Base-by-base conservation (phyloP, 1,140 invertebrate genomes). In the Paraescarpia echinospica region DNA sequence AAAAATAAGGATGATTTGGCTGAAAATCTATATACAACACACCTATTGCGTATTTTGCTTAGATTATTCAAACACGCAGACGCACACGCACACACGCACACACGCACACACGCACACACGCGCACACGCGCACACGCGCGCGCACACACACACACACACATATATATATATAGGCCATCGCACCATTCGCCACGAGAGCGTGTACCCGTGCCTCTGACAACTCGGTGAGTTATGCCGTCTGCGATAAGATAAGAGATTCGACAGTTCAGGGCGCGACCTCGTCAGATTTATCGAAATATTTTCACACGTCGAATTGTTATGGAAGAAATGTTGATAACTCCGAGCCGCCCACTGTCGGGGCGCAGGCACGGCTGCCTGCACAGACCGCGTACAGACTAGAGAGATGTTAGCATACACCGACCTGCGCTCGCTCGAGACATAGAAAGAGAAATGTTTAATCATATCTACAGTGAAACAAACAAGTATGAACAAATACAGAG, bases 251-350 rank as follows among this genome's bases (percentile, higher is more conserved):
- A 77, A 77, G 18, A 18, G 8, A 77, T 2, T 31, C 59, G 14
- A 31, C 59, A 77, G 59, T 4, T 77, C 18, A 18, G 59, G 59
- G 59, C 59, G 59, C 22, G 59, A 77, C 9, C 59, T 77, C 59
- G 59, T 77, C 59, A 77, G 59, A 77, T 77, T 77, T 77, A 77
- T 77, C 59, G 59, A 77, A 77, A 77, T 77, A 77, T 77, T 77
- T 77, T 77, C 59, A 77, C 59, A 77, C 59, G 59, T 77, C 59
- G 59, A 77, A 77, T 77, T 77, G 59, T 77, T 77, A 77, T 77
- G 59, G 59, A 77, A 77, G 27, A 77, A 77, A 77, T 12, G 59
- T 27, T 77, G 59, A 31, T 31, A 31, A 77, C 2, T 27, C 12
- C 27, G 59, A 77, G 59, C 0, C 59, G 59, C 59, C 14, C 59